Evolutionary conservation across 2,113 vertebrate genomes (phyloP).

Genomic region (Chaetodon auriga): DNA sequence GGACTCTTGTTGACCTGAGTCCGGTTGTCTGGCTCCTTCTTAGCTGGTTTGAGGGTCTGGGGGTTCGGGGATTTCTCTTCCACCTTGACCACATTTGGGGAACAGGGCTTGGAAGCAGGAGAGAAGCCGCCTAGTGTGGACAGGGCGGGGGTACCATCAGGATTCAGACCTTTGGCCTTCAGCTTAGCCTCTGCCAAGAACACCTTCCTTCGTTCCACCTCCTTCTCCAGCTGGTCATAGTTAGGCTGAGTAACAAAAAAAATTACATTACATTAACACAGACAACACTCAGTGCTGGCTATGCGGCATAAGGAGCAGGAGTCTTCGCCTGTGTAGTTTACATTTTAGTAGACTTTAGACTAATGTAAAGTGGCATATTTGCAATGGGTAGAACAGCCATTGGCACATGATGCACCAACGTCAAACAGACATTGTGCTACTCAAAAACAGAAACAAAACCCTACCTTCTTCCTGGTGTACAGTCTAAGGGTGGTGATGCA

Average conservation of each 20-base stretch:
- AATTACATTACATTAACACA: background rate
- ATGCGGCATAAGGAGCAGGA: background rate
- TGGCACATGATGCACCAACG: background rate
- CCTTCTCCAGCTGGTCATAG: constrained; percentile 95
- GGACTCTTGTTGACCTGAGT: constrained; percentile 93
- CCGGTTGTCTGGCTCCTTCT: constrained; percentile 93
- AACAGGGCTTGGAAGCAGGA: constrained; percentile 95
- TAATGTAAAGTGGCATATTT: background rate
- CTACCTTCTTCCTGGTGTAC: constrained; percentile 96
- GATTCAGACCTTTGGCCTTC: constrained; percentile 97
- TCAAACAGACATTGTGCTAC: background rate
- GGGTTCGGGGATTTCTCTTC: constrained; percentile 93
- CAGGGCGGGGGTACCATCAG: constrained; percentile 96
- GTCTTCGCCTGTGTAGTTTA: background rate
- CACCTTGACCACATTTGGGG: constrained; percentile 90
- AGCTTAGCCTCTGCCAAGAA: constrained; percentile 95
- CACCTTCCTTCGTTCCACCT: constrained; percentile 97
- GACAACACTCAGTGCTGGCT: background rate
- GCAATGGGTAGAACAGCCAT: background rate
- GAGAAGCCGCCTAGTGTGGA: constrained; percentile 95
- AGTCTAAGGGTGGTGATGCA: constrained; percentile 94
- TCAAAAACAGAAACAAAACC: background rate
- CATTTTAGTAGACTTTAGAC: background rate
- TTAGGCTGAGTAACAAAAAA: constrained; percentile 87
- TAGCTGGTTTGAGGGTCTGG: constrained; percentile 87